These are phyloP conservation scores for Nomada lathburiana DNA, from an alignment of 2,888 invertebrate genomes.

Conservation along the genomic window DNA sequence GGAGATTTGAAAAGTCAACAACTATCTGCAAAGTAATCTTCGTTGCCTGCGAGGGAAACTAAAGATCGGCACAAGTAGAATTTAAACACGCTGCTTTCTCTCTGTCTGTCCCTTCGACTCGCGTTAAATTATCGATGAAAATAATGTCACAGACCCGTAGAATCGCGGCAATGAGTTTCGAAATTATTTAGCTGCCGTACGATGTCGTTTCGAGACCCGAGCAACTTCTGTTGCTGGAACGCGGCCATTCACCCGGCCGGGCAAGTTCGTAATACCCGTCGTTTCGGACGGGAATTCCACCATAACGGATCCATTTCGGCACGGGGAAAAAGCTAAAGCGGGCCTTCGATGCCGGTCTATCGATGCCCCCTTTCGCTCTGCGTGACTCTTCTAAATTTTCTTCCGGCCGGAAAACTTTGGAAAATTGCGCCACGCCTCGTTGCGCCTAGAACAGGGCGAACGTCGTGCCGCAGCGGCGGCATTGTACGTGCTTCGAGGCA, in stretches of 20 bases:
- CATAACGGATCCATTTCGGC: conserved; percentile 43
- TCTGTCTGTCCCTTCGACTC: neutral
- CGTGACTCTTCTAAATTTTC: conserved; percentile 49
- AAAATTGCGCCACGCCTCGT: conserved; percentile 13
- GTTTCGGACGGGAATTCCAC: conserved; percentile 6
- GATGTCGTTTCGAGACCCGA: neutral
- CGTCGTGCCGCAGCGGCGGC: neutral
- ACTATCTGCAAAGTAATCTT: too few relatives aligned
- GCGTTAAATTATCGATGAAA: neutral
- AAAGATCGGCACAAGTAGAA: too few relatives aligned
- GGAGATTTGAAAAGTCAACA: too few relatives aligned
- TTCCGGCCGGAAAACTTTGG: conserved; percentile 16
- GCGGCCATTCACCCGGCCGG: conserved; percentile 35
- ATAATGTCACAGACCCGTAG: conserved; percentile 13
- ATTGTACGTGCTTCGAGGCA: neutral
- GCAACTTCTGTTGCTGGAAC: conserved; percentile 41
- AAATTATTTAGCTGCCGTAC: conserved; percentile 37
- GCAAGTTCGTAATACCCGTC: conserved; percentile 43
- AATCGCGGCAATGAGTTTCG: conserved; percentile 26
- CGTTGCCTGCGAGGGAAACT: too few relatives aligned
- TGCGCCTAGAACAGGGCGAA: neutral
- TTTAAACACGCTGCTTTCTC: too few relatives aligned
- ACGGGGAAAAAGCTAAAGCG: conserved; percentile 30
- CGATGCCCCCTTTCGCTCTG: conserved; percentile 18
- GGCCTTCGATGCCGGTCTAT: conserved; percentile 9